Evolutionary conservation across 2,888 invertebrate species (phyloP), one percentile per base, ranked within the genome.

Genomic region (Megamerina dolium): DNA sequence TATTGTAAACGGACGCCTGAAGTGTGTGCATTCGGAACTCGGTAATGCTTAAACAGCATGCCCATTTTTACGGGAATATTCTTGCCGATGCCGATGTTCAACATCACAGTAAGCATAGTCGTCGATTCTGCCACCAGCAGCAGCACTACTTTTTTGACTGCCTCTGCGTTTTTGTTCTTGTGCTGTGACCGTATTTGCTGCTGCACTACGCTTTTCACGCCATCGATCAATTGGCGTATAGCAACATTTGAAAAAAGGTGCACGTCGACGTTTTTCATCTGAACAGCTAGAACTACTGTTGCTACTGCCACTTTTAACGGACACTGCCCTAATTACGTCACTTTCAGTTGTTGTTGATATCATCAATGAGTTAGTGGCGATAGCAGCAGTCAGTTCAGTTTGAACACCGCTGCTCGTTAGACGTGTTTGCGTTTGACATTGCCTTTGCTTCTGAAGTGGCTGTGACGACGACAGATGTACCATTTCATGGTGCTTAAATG

Each of bases 141-240:
- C 41, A 41, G 41, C 47, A 41, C 21, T 44, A 41, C 36, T 50
- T 38, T 46, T 48, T 46, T 45, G 53, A 49, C 43, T 49, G 32
- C 42, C 46, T 31, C 42, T 46, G 36, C 43, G 48, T 35, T 39
- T 41, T 37, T 42, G 33, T 36, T 43, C 49, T 29, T 34, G 33
- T 10, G 43, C 29, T 6, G 43, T 32, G 43, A 32, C 46, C 8
- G 42, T 38, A 13, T 30, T 35, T 13, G 42, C 37, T 5, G 44
- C 40, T 21, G 44, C 41, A 31, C 46, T 55, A 20, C 66, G 61
- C 34, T 63, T 58, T 29, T 64, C 64, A 39, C 70, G 65, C 68
- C 70, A 70, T 34, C 68, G 66, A 60, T 68, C 70, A 45, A 70
- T 58, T 17, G 70, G 71, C 51, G 69, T 68, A 37, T 70, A 70